Conservation (phyloP, 2,888 invertebrate genomes). For the Nomada flava region DNA sequence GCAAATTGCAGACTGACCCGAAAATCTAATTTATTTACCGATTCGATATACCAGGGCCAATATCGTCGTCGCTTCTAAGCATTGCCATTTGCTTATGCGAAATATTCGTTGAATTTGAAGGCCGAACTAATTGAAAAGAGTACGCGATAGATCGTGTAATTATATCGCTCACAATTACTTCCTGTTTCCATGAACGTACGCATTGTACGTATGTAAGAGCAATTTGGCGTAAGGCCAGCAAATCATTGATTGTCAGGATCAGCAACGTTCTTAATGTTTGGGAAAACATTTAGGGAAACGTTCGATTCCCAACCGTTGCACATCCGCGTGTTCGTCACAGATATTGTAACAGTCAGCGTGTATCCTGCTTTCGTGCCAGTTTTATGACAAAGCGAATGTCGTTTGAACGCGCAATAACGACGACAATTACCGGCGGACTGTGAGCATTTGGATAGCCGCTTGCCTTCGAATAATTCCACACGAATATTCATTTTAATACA, state of each 20-base stretch:
- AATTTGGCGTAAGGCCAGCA: conserved; percentile 42
- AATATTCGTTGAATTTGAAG: not conserved
- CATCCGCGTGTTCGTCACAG: conserved; percentile 33
- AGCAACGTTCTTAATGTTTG: conserved; percentile 37
- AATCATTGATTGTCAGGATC: conserved; percentile 52
- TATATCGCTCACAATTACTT: conserved; percentile 4
- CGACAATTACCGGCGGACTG: conserved; percentile 40
- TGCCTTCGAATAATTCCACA: not conserved
- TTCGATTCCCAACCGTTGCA: conserved; percentile 15
- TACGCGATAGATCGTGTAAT: not conserved
- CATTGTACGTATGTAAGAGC: conserved; percentile 21
- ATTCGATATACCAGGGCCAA: not conserved
- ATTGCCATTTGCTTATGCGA: too few relatives aligned
- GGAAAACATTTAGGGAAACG: conserved; percentile 48
- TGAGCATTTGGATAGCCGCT: not conserved
- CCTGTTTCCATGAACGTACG: not conserved
- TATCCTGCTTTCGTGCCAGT: conserved; percentile 60
- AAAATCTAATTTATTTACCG: not conserved
- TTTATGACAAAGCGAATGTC: conserved; percentile 60
- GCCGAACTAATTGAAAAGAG: not conserved
- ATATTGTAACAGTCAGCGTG: conserved; percentile 42
- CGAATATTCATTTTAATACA: conserved; percentile 13
- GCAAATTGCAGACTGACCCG: not conserved
- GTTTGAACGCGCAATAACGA: conserved; percentile 38
- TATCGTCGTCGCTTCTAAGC: not conserved